Evolutionary conservation across 2,113 vertebrate genomes (phyloP).

Genomic region (Pterophyllum scalare): DNA sequence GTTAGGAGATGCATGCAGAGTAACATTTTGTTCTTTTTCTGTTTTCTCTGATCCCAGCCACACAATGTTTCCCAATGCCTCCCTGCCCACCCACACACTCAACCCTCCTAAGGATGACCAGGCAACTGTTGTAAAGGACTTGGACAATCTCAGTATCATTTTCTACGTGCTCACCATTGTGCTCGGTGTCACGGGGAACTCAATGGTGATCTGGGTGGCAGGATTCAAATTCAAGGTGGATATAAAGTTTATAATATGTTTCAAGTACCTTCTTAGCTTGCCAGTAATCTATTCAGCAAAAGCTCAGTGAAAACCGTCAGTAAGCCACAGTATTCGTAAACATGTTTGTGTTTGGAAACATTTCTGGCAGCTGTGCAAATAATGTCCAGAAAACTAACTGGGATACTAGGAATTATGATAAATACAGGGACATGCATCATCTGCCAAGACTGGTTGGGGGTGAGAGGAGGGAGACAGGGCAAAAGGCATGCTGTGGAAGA

Average conservation of each 20-base stretch:
- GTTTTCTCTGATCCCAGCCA: background rate
- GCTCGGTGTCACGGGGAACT: slow-evolving; percentile 76
- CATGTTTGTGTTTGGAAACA: no score
- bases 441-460: no score
- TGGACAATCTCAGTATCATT: slow-evolving; percentile 72
- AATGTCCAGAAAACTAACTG: background rate
- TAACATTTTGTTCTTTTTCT: background rate
- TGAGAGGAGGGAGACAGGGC: no score
- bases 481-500: no score
- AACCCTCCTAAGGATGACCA: background rate
- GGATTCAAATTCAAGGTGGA: slow-evolving; percentile 74
- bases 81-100: background rate
- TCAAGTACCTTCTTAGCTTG: background rate
- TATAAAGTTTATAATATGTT: background rate
- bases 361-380: background rate
- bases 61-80: slow-evolving; percentile 23
- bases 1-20: background rate
- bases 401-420: background rate
- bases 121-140: slow-evolving; percentile 14
- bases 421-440: no score
- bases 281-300: background rate
- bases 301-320: rapidly evolving
- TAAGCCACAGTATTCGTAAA: background rate
- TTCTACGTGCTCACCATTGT: slow-evolving; percentile 78
- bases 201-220: slow-evolving; percentile 80